Conservation (phyloP, 2,113 vertebrate genomes). For the Centrocercus urophasianus region DNA sequence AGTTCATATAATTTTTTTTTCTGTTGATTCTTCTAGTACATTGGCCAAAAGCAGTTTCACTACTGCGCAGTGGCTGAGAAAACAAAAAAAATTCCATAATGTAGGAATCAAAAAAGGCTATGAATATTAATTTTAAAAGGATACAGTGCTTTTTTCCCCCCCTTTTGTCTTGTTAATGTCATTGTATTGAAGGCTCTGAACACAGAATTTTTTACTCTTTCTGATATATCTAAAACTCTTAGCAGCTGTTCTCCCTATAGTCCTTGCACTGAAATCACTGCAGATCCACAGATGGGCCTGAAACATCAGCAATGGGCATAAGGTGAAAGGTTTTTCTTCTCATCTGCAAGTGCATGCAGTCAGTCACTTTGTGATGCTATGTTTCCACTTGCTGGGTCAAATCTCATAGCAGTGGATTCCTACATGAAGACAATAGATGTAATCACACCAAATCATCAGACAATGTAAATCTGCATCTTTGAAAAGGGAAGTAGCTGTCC, state of each 20-base stretch:
- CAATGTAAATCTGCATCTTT: background rate
- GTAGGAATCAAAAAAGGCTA: background rate
- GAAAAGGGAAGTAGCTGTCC: background rate
- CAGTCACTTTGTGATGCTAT: background rate
- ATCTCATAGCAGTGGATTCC: background rate
- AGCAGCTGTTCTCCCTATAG: background rate
- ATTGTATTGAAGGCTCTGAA: background rate
- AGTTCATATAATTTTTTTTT: slow-evolving; percentile 3
- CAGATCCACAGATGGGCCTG: background rate
- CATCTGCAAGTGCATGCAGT: background rate
- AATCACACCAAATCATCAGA: background rate
- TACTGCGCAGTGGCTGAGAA: background rate
- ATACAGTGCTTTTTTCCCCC: background rate
- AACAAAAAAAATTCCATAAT: background rate
- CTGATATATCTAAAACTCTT: background rate
- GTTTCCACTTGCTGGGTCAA: background rate
- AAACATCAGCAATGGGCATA: background rate
- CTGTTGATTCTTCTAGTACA: background rate
- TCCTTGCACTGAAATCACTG: background rate
- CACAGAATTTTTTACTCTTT: background rate
- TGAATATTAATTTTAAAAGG: background rate
- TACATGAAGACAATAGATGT: background rate
- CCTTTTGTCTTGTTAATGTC: background rate
- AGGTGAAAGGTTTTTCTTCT: background rate
- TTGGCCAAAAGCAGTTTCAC: background rate